A percentile compares a stretch with the other conserved stretches of the same genome.
phyloP scores from a whole-genome alignment of 2,888 invertebrate genomes.

The Tuberolachnus salignus region DNA sequence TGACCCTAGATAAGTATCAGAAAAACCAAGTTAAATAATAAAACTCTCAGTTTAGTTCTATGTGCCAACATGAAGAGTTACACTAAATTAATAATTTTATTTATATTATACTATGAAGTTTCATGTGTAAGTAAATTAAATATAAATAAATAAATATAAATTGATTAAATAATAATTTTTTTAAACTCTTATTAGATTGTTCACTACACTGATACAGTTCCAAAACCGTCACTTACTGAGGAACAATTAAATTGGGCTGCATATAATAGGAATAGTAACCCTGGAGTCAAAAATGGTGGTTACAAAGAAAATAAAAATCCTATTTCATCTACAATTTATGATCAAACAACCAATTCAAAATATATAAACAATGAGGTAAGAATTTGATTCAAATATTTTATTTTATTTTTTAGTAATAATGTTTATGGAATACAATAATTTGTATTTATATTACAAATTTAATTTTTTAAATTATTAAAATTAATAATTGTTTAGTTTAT shows the following conservation, averaged over 20 bases:
- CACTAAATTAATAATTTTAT: constrained; percentile 27
- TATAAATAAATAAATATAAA: not conserved
- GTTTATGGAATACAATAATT: not conserved
- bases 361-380: constrained; percentile 22
- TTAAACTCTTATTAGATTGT: constrained; percentile 4
- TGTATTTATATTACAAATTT: no score
- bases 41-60: constrained; percentile 27
- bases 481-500: no score
- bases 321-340: constrained; percentile 38
- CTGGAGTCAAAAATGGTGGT: constrained; percentile 17
- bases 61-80: constrained; percentile 40
- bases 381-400: not conserved
- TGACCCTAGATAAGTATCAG: constrained; percentile 36
- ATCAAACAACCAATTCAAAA: constrained; percentile 3
- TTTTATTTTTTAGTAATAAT: not conserved
- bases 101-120: constrained; percentile 28
- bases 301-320: constrained; percentile 14
- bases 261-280: constrained; percentile 24
- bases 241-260: constrained; percentile 39
- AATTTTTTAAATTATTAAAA: no score
- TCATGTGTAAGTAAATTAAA: constrained; percentile 41
- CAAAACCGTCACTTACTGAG: constrained; percentile 27
- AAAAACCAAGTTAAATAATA: constrained; percentile 28
- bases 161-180: not conserved
- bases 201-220: not conserved